Conservation (phyloP, 2,113 vertebrate genomes). For the Alouatta palliata region DNA sequence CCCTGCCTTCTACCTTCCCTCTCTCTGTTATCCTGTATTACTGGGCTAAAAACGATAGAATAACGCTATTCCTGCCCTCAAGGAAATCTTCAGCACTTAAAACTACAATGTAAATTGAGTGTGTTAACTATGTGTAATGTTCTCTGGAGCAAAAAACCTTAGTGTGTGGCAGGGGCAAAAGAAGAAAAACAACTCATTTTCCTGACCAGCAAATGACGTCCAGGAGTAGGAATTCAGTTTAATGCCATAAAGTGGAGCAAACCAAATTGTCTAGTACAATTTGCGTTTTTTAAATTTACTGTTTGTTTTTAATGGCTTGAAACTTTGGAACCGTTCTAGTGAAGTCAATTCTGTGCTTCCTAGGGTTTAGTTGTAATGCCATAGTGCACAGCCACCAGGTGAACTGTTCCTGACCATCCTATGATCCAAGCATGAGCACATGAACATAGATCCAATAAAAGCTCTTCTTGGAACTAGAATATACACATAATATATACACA, state of each 20-base stretch:
- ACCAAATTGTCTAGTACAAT: not conserved
- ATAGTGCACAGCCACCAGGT: not conserved
- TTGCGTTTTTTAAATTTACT: not conserved
- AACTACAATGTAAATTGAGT: not conserved
- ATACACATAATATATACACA: too few species aligned
- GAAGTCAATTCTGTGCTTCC: not conserved
- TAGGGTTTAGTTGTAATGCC: not conserved
- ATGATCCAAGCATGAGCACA: not conserved
- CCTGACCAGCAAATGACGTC: not conserved
- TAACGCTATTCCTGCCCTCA: not conserved
- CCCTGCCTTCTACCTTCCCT: fast-evolving
- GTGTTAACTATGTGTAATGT: not conserved
- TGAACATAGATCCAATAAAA: not conserved
- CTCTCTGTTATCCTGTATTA: not conserved
- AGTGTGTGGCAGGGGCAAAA: not conserved
- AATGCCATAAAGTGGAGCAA: not conserved
- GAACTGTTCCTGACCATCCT: not conserved
- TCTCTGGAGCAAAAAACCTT: not conserved
- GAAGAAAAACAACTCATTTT: not conserved
- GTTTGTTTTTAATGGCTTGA: conserved; percentile 11
- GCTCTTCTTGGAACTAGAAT: not conserved
- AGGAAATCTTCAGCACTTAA: not conserved
- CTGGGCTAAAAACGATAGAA: not conserved
- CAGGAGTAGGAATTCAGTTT: not conserved
- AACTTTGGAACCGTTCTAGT: not conserved